Percentiles rank a stretch among this genome's conserved stretches.
These are phyloP conservation scores for Hylia prasina DNA, from an alignment of 2,113 vertebrate species.

Conservation along the genomic window DNA sequence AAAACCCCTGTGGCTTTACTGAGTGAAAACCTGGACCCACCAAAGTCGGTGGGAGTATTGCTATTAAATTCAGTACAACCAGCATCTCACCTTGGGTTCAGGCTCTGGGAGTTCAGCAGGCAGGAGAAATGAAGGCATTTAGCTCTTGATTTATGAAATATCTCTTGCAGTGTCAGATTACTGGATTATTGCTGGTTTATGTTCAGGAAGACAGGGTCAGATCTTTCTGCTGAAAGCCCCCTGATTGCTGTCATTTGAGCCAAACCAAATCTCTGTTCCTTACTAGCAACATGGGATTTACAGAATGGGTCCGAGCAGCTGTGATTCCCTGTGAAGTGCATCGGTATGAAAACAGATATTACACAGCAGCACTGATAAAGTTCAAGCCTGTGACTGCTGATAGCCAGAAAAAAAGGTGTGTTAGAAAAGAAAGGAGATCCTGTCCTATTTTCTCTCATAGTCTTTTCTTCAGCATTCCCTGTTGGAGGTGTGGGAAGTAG, in stretches of 20 bases:
- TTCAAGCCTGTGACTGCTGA: not conserved
- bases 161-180: not conserved
- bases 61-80: not conserved
- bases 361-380: not conserved
- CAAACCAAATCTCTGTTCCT: not conserved
- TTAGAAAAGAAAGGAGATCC: not conserved
- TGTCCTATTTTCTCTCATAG: not conserved
- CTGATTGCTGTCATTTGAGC: not conserved
- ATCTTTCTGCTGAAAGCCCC: not conserved
- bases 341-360: not conserved
- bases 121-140: not conserved
- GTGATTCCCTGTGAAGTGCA: not conserved
- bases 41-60: not conserved
- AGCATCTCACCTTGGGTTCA: not conserved
- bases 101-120: not conserved
- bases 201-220: not conserved
- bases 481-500: not conserved
- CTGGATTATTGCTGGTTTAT: not conserved
- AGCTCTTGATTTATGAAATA: not conserved
- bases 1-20: not conserved
- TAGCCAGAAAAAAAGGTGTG: not conserved
- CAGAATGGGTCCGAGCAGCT: not conserved
- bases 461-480: not conserved
- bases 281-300: not conserved
- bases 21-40: not conserved